Evolutionary conservation across 2,888 invertebrate genomes (phyloP).

Genomic region (Xestia c-nigrum): DNA sequence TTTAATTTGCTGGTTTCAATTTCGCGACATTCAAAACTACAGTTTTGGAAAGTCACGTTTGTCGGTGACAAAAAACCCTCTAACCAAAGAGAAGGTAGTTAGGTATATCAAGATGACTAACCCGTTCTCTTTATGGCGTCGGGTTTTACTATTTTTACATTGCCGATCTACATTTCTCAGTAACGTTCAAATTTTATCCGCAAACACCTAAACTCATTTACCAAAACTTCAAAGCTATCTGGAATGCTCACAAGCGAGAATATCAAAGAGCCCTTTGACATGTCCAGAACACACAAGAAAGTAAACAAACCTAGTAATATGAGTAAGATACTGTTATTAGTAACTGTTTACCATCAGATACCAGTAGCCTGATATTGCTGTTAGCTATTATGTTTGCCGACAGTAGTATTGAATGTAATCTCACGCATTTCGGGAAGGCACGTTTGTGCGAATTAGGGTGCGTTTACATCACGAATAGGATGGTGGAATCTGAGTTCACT

Average conservation of each 20-base stretch:
- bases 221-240: background rate
- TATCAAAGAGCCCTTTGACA: conserved; percentile 8
- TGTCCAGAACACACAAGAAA: conserved; percentile 13
- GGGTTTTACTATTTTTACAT: background rate
- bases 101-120: background rate
- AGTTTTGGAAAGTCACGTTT: too few relatives aligned
- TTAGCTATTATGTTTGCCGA: conserved; percentile 25
- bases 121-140: background rate
- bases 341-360: conserved; percentile 27
- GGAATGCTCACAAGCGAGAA: background rate
- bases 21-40: background rate
- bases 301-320: conserved; percentile 20
- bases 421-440: conserved; percentile 28
- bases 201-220: background rate
- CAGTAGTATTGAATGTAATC: conserved; percentile 33
- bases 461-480: conserved; percentile 9
- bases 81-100: background rate
- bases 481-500: too few relatives aligned
- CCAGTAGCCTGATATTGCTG: conserved; percentile 17
- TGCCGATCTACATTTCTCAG: background rate
- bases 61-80: background rate
- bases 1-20: background rate
- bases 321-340: conserved; percentile 16
- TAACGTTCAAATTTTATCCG: background rate
- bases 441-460: background rate